Conservation (phyloP, 2,113 vertebrate genomes). For the Sapajus apella region DNA sequence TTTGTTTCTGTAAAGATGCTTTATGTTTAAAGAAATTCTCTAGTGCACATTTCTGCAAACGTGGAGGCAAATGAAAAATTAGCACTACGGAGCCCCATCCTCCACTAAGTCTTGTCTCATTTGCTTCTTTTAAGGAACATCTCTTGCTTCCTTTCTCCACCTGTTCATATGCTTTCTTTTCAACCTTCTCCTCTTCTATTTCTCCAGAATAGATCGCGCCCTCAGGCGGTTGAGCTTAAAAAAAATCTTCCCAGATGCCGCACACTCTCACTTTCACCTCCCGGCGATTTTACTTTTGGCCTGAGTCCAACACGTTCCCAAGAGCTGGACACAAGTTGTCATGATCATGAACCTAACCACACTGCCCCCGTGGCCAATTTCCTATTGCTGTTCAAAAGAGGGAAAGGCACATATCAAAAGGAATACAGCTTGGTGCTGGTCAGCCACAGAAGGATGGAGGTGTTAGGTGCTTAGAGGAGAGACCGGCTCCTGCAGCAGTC, state of each 20-base stretch:
- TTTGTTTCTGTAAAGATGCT: conserved; percentile 2
- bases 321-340: background rate
- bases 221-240: background rate
- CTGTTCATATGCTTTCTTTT: background rate
- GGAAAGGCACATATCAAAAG: background rate
- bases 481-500: accelerated
- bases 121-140: background rate
- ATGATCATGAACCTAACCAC: background rate
- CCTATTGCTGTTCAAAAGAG: background rate
- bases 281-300: conserved; percentile 32
- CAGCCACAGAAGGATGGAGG: background rate
- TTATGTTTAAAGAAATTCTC: conserved; percentile 12
- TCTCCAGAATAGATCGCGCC: conserved; percentile 9
- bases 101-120: background rate
- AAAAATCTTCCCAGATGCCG: background rate
- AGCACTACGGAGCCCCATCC: background rate
- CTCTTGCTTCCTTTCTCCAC: background rate
- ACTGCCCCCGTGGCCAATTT: background rate
- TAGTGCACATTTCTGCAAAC: background rate
- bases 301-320: background rate
- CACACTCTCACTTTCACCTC: background rate
- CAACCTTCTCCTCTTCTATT: background rate
- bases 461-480: background rate
- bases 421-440: background rate
- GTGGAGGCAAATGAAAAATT: background rate